Evolutionary conservation across 2,888 invertebrate genomes (phyloP).

Genomic region (Bombylius major): DNA sequence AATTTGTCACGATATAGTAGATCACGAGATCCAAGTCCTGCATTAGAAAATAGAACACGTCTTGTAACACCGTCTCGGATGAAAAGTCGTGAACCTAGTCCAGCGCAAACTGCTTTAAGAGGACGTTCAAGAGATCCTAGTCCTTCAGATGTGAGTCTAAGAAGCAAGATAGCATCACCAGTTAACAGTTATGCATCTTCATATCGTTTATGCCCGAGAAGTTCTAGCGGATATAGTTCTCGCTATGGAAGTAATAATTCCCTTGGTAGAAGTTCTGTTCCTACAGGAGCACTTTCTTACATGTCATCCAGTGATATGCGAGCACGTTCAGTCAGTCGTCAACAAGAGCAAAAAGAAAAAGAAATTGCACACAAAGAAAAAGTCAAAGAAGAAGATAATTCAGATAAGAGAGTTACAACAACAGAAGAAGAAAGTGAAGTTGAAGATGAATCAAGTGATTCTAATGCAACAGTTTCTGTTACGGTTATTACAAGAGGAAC

Average conservation of each 20-base stretch:
- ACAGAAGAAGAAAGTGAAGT: constrained; percentile 22
- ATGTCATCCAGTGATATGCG: constrained; percentile 33
- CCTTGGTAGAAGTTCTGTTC: not conserved
- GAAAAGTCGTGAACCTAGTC: constrained; percentile 45
- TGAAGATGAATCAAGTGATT: constrained; percentile 4
- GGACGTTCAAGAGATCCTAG: constrained; percentile 38
- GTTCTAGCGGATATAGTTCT: constrained; percentile 13
- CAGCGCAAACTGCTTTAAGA: constrained; percentile 33
- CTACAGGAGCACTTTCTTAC: constrained; percentile 31
- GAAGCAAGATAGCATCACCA: constrained; percentile 7
- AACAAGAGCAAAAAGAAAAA: constrained; percentile 21
- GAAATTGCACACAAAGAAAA: constrained; percentile 21
- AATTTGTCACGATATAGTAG: constrained; percentile 15
- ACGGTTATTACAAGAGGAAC: constrained; percentile 61
- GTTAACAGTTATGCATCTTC: constrained; percentile 17
- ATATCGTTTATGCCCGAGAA: constrained; percentile 20
- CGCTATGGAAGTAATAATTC: constrained; percentile 18
- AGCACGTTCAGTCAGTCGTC: constrained; percentile 24
- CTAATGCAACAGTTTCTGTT: constrained; percentile 39
- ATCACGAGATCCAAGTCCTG: constrained; percentile 33
- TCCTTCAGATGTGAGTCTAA: constrained; percentile 33
- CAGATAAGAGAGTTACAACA: constrained; percentile 1
- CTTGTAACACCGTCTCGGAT: constrained; percentile 27
- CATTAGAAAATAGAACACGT: constrained; percentile 27
- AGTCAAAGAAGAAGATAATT: constrained; percentile 21